Percentiles rank a stretch among this genome's conserved stretches.
These are phyloP conservation scores for Hypercompe scribonia DNA, from an alignment of 2,888 invertebrate genomes.

Conservation along the genomic window DNA sequence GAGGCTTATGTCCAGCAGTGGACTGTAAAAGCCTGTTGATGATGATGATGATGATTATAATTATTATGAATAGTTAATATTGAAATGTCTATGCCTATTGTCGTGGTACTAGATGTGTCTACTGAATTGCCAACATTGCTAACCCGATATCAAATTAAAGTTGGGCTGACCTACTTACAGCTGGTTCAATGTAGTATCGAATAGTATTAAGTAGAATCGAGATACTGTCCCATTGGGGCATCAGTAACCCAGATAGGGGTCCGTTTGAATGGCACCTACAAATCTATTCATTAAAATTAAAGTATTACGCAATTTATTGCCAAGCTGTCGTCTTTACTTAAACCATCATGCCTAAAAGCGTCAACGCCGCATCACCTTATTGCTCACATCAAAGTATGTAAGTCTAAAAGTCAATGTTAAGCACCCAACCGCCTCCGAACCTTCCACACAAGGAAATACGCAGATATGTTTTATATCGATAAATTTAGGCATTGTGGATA, in stretches of 20 bases:
- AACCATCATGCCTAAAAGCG: not conserved
- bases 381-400: slow-evolving; percentile 20
- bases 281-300: not conserved
- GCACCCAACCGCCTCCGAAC: slow-evolving; percentile 19
- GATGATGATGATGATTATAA: too few relatives aligned
- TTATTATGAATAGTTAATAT: too few relatives aligned
- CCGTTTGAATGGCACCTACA: not conserved
- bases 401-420: slow-evolving; percentile 32
- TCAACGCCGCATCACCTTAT: slow-evolving; percentile 5
- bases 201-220: not conserved
- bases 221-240: not conserved
- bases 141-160: not conserved
- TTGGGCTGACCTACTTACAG: not conserved
- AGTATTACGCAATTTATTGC: not conserved
- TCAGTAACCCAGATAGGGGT: not conserved
- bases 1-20: too few relatives aligned
- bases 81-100: too few relatives aligned
- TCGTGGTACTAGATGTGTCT: not conserved
- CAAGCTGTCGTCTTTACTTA: not conserved
- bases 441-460: slow-evolving; percentile 30
- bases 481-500: slow-evolving; percentile 45
- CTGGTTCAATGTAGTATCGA: not conserved
- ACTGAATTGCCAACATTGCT: not conserved
- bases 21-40: too few relatives aligned
- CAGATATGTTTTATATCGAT: slow-evolving; percentile 26